Base-by-base conservation (phyloP, 2,113 vertebrate genomes). In the Silurus meridionalis region DNA sequence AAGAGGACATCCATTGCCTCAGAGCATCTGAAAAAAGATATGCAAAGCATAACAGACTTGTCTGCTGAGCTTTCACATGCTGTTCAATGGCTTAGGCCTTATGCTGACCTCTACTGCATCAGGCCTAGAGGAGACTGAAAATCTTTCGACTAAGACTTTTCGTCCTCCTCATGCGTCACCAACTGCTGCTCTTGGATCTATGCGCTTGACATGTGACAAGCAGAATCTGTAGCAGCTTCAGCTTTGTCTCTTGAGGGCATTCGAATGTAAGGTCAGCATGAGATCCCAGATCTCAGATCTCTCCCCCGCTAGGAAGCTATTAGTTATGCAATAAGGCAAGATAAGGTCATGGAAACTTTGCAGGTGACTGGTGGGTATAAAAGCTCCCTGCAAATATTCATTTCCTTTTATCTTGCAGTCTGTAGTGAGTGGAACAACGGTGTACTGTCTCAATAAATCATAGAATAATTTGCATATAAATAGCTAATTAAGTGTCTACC, bases 391-490 rank as follows among this genome's bases (percentile, higher is more conserved):
- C 69, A 83, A 69, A 86, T 82, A 89, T 87, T 67, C 63, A 80
- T 89, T 85, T 88, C 60, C 85, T 74, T 89, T 89, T 87, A 85
- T 88, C 83, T 87, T 64, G 67, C 82, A 83, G 78, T 84, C 84
- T 37, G 81, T 83, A 69, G 83, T 88, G 83, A 81, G 80, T 80
- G 82, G 77, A 84, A 89, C 84, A 87, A 82, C 25, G 48, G 50
- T 75, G 85, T 75, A 83, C 66, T 83, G 86, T 87, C 80, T 88
- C 87, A 85, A 90, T 88, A 90, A 89, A 91, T 90, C 89, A 88
- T 28, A 64, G 72, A 53, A 89, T 86, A 37, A 92, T 91, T 91
- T 91, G 89, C 91, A 91, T 90, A 89, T 91, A 89, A 91, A 91
- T 91, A 87, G 90, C 90, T 90, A 91, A 91, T 91, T 89, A 92